Evolutionary conservation across 2,888 invertebrate genomes (phyloP), one percentile per base, ranked within the genome.

Genomic region (Scrobipalpa costella): DNA sequence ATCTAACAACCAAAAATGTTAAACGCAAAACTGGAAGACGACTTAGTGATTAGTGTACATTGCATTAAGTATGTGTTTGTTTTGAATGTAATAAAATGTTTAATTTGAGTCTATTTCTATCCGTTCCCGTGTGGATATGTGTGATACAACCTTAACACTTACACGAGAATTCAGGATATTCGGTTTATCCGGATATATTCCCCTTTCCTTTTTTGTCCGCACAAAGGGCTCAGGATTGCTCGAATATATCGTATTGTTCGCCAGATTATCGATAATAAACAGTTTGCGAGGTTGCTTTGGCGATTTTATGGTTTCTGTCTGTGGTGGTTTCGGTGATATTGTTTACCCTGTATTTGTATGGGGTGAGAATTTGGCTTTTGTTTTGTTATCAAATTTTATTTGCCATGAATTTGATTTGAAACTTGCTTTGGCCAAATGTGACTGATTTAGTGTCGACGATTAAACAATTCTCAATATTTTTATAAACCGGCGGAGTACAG

Each of bases 191-290:
- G 66, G 69, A 69, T 73, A 71, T 21, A 52, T 52, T 27, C 13
- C 21, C 50, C 50, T 13, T 57, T 44, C n/a, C 72, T 74, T 77
- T 78, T 78, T 74, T 74, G 65, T 67, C 63, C 62, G 68, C 64
- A 75, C 74, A 79, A 81, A 79, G 75, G 75, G 74, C 71, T 75
- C 71, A 71, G 74, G 71, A 72, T 71, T 75, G 73, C 68, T 68
- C 70, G 71, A 71, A 72, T 72, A 73, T 74, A 76, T 78, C 76
- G 79, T 76, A 79, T 80, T 79, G 77, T 78, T 73, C 73, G 70
- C 67, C 60, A 78, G 78, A 80, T 83, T 79, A 78, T 63, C 70
- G 75, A 76, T 78, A 76, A 76, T 80, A 79, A 80, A 80, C 73
- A 73, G 77, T 75, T 76, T 79, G 71, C 76, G 73, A 67, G 64